A percentile compares a stretch with the other conserved stretches of the same genome.
These are phyloP conservation scores for Otus scops DNA, from an alignment of 2,797 vertebrate species.

Conservation along the genomic window DNA sequence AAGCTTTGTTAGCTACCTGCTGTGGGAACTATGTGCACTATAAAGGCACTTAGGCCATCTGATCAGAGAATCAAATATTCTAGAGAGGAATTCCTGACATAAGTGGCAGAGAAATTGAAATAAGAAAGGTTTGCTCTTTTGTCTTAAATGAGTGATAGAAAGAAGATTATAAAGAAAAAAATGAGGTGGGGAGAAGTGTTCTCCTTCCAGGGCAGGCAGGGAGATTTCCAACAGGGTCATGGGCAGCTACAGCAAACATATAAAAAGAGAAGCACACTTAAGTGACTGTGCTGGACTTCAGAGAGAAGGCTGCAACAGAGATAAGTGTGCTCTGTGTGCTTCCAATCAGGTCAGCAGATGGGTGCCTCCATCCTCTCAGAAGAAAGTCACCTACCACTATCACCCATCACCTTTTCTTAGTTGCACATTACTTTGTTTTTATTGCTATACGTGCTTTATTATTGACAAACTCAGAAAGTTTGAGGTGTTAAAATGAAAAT, in stretches of 20 bases:
- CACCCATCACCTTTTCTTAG: too few relatives aligned
- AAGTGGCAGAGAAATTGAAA: neutral
- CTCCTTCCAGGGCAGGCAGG: neutral
- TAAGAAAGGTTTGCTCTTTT: neutral
- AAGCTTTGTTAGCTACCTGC: neutral
- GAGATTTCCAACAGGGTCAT: neutral
- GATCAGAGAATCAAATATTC: neutral
- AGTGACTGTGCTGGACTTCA: neutral
- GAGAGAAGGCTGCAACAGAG: neutral
- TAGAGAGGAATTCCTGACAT: neutral
- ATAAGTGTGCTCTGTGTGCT: neutral
- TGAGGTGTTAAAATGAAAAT: neutral
- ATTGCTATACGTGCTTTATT: neutral
- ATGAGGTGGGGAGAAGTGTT: accelerated
- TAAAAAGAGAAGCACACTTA: neutral
- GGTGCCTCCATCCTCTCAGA: too few relatives aligned
- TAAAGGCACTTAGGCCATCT: neutral
- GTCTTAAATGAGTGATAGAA: neutral
- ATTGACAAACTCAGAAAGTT: neutral
- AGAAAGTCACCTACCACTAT: too few relatives aligned
- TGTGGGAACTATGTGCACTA: neutral
- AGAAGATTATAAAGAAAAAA: neutral
- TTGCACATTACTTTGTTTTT: neutral
- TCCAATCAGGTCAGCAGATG: neutral
- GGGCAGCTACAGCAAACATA: neutral